Conservation (phyloP, 1,140 invertebrate genomes). For the Archegozetes longisetosus region DNA sequence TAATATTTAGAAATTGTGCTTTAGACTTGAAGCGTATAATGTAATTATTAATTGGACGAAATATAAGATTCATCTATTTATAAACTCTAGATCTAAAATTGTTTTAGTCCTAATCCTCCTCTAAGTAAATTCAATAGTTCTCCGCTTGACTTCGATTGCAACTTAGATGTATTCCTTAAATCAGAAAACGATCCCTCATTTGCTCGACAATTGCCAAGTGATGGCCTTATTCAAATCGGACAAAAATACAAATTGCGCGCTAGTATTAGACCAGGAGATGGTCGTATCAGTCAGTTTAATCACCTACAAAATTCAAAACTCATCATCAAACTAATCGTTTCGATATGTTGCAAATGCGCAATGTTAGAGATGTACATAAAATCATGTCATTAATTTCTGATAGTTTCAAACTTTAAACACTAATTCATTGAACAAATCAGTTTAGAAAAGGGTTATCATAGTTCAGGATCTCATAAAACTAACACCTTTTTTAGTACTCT, state of each 20-base stretch:
- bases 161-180: slow-evolving; percentile 39
- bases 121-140: slow-evolving; percentile 30
- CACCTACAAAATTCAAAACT: background rate
- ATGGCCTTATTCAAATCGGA: slow-evolving; percentile 41
- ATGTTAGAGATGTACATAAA: too few species aligned
- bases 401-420: too few species aligned
- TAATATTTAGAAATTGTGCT: slow-evolving; percentile 38
- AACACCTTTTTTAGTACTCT: too few species aligned
- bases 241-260: slow-evolving; percentile 45
- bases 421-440: too few species aligned
- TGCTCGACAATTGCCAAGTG: slow-evolving; percentile 35
- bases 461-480: too few species aligned
- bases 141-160: slow-evolving; percentile 39
- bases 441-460: too few species aligned
- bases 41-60: slow-evolving; percentile 17
- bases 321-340: too few species aligned
- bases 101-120: slow-evolving; percentile 30
- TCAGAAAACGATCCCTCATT: slow-evolving; percentile 28
- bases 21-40: slow-evolving; percentile 24
- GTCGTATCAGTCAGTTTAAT: slow-evolving; percentile 27
- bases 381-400: too few species aligned
- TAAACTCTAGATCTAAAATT: background rate
- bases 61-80: too few species aligned
- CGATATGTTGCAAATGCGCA: too few species aligned
- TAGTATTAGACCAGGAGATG: slow-evolving; percentile 39